Base-by-base conservation (phyloP, 1,140 invertebrate species). In the Myzus persicae region DNA sequence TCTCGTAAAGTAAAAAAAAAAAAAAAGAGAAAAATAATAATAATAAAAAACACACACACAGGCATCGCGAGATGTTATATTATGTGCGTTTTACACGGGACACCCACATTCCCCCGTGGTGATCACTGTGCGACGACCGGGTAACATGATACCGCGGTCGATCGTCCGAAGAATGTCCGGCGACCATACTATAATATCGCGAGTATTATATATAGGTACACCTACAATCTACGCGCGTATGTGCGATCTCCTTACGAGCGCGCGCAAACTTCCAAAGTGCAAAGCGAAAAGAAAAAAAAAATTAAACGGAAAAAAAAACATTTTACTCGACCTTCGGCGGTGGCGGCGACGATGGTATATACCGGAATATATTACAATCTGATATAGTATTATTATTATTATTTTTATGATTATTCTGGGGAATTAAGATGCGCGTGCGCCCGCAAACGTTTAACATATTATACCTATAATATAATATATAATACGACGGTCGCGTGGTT, bases 91-190 rank as follows among this genome's bases (percentile, higher is more conserved):
- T 90, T 59, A 59, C 54, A 67, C 54, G 54, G 91, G 93, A 94
- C 90, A 91, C 90, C 90, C 91, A 89, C 85, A 93, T 94, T 89
- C 93, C 44, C 51, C 51, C 76, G 89, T 54, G 51, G 54, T 67
- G 89, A 90, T 90, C 88, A 46, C n/a, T 67, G 44, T 11, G 89
- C 89, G 51, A 67, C 89, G 89, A 90, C 51, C 89, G 89, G 54
- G 93, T 94, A 94, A 94, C 94, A 94, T 93, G 93, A 94, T 94
- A 94, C 94, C 94, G 26, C 82, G 36, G 42, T 67, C 59, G 84
- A n/a, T 89, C 90, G 54, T 90, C 48, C 90, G 40, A 54, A 90
- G 91, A 93, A 93, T 93, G 91, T 81, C 38, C n/a, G 36, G n/a
- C 88, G 8, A 40, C 22, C 36, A 82, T 91, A 46, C 46, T 81